Conservation (phyloP, 2,797 vertebrate species). For the Centroberyx gerrardi region DNA sequence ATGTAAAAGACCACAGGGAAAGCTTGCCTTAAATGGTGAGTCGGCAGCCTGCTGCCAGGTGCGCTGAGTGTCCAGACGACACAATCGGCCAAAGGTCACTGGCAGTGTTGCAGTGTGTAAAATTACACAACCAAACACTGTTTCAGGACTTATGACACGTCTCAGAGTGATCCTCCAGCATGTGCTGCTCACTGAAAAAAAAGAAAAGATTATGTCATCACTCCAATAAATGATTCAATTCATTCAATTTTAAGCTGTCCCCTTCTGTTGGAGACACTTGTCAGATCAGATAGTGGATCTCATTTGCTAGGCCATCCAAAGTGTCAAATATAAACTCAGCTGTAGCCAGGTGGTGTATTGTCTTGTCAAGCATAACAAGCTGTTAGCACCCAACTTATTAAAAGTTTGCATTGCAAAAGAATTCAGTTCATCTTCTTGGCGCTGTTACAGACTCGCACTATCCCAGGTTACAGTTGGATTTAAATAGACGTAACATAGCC, state of each 20-base stretch:
- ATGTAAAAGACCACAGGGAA: slow-evolving; percentile 45
- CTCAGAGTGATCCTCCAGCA: background rate
- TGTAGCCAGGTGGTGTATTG: background rate
- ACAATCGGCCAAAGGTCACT: slow-evolving; percentile 70
- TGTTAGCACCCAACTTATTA: background rate
- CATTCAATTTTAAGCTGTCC: slow-evolving; percentile 18
- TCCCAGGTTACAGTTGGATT: slow-evolving; percentile 35
- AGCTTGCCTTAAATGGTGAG: slow-evolving; percentile 54
- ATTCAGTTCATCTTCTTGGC: background rate
- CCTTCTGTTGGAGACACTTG: background rate
- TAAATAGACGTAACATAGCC: slow-evolving; percentile 28
- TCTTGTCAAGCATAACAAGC: slow-evolving; percentile 8
- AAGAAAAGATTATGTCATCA: slow-evolving; percentile 41
- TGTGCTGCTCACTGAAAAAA: background rate
- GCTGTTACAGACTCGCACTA: background rate
- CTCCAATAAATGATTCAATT: too few species aligned
- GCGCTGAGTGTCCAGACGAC: slow-evolving; percentile 47
- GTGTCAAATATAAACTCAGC: slow-evolving; percentile 26
- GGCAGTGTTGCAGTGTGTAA: slow-evolving; percentile 30
- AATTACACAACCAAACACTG: slow-evolving; percentile 68
- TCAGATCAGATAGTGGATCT: slow-evolving; percentile 30
- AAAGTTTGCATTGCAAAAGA: slow-evolving; percentile 26
- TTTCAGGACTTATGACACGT: slow-evolving; percentile 41
- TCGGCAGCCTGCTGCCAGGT: slow-evolving; percentile 52
- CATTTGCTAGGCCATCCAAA: slow-evolving; percentile 20